These are phyloP conservation scores for Nipponacmea schrenckii DNA, from an alignment of 2,888 invertebrate genomes.

Conservation along the genomic window DNA sequence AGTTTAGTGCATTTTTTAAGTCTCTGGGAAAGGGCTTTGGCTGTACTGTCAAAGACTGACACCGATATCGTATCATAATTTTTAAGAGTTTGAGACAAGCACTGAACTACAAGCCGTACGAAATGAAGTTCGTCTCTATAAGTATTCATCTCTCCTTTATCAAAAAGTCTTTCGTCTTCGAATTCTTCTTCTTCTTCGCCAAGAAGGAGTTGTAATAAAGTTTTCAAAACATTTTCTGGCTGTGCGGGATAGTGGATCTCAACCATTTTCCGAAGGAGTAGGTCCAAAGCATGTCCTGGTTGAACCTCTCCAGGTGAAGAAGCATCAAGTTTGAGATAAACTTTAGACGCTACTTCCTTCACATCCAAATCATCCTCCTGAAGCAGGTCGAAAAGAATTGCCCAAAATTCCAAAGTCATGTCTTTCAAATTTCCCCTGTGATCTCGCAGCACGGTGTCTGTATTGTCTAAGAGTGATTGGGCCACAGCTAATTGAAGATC, in stretches of 20 bases:
- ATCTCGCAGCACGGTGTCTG: constrained; percentile 31
- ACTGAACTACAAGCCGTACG: constrained; percentile 18
- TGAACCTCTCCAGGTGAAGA: constrained; percentile 26
- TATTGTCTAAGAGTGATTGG: constrained; percentile 38
- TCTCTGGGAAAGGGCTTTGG: background rate
- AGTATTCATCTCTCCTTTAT: constrained; percentile 64
- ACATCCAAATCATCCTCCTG: constrained; percentile 59
- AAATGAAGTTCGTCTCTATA: constrained; percentile 55
- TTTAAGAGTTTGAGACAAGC: background rate
- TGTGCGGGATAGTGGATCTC: constrained; percentile 21
- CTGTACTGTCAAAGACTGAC: background rate
- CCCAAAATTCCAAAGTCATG: constrained; percentile 39
- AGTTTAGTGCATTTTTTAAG: background rate
- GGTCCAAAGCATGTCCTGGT: constrained; percentile 33
- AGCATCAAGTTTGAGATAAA: constrained; percentile 19
- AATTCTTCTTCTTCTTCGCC: constrained; percentile 34
- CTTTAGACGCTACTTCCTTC: constrained; percentile 44
- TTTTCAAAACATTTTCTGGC: constrained; percentile 22
- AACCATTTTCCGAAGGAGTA: constrained; percentile 26
- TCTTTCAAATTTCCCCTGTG: constrained; percentile 9
- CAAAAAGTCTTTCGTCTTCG: constrained; percentile 57
- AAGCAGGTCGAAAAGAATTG: constrained; percentile 44
- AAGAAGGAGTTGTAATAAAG: constrained; percentile 30
- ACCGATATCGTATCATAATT: background rate
- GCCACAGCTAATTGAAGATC: constrained; percentile 48